A percentile compares a stretch with the other conserved stretches of the same genome.
These are phyloP conservation scores for Meandrina meandrites DNA, from an alignment of 92 coral and sea anemone genomes.

Conservation along the genomic window DNA sequence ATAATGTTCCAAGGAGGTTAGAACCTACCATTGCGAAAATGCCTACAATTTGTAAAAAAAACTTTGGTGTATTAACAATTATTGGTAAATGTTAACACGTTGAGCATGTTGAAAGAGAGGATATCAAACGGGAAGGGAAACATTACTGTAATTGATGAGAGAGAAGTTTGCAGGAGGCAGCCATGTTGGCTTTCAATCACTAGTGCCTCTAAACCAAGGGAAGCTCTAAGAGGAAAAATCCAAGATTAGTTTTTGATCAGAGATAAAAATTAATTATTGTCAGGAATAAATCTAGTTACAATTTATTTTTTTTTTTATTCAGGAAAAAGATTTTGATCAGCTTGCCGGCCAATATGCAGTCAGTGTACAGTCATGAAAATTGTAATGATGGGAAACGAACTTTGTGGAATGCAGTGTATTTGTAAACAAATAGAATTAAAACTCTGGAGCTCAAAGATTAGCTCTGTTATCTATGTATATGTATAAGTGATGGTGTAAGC, in stretches of 20 bases:
- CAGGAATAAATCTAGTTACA: background rate
- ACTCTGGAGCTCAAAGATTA: background rate
- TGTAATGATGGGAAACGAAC: background rate
- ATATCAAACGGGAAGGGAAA: no score
- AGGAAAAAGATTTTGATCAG: slow-evolving; percentile 92
- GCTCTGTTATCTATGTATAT: background rate
- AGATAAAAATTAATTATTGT: background rate
- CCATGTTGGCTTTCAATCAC: background rate
- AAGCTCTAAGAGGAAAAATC: background rate
- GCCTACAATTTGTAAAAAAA: background rate
- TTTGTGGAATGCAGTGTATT: background rate
- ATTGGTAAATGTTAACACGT: no score
- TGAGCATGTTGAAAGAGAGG: background rate
- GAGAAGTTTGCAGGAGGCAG: background rate
- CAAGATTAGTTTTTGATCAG: background rate
- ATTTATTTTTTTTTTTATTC: slow-evolving; percentile 11
- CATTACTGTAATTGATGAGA: background rate
- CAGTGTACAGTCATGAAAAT: slow-evolving; percentile 39
- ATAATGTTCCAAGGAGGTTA: background rate
- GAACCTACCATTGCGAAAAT: background rate
- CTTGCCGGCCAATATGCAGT: slow-evolving; percentile 83
- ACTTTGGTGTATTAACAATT: background rate
- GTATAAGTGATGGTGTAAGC: background rate
- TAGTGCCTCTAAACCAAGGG: background rate
- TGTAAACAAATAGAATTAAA: background rate